These are phyloP conservation scores for Sebastes glaucus DNA, from an alignment of 2,797 vertebrate species.

Conservation along the genomic window DNA sequence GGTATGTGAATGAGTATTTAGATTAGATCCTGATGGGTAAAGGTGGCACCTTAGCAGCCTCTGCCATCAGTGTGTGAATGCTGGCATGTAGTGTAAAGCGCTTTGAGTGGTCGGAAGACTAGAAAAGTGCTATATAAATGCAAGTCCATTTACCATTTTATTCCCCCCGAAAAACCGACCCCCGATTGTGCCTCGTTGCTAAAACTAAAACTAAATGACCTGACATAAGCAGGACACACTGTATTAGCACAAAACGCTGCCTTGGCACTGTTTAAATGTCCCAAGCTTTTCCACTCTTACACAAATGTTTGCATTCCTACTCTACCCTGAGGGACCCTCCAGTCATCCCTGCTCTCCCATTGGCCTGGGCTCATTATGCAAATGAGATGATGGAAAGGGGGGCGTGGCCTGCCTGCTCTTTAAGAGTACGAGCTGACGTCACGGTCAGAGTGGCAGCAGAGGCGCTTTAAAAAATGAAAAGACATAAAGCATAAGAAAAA, in stretches of 20 bases:
- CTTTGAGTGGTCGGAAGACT: too few relatives aligned
- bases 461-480: slow-evolving; percentile 57
- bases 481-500: slow-evolving; percentile 52
- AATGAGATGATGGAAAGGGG: slow-evolving; percentile 57
- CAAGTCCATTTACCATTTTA: too few relatives aligned
- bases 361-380: slow-evolving; percentile 85
- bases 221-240: not conserved
- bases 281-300: slow-evolving; percentile 65
- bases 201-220: slow-evolving; percentile 11
- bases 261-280: slow-evolving; percentile 48
- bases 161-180: not conserved
- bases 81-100: too few relatives aligned
- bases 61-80: too few relatives aligned
- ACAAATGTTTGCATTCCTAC: slow-evolving; percentile 80
- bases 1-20: too few relatives aligned
- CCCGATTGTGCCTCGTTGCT: not conserved
- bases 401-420: slow-evolving; percentile 60
- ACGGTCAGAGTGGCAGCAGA: slow-evolving; percentile 77
- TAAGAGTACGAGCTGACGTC: slow-evolving; percentile 84
- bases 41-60: too few relatives aligned
- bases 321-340: slow-evolving; percentile 69
- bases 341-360: slow-evolving; percentile 66
- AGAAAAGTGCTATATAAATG: too few relatives aligned
- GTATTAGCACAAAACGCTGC: slow-evolving; percentile 17
- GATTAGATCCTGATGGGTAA: too few relatives aligned